These are phyloP conservation scores for Zelleria hepariella DNA, from an alignment of 2,888 invertebrate species.

Conservation along the genomic window DNA sequence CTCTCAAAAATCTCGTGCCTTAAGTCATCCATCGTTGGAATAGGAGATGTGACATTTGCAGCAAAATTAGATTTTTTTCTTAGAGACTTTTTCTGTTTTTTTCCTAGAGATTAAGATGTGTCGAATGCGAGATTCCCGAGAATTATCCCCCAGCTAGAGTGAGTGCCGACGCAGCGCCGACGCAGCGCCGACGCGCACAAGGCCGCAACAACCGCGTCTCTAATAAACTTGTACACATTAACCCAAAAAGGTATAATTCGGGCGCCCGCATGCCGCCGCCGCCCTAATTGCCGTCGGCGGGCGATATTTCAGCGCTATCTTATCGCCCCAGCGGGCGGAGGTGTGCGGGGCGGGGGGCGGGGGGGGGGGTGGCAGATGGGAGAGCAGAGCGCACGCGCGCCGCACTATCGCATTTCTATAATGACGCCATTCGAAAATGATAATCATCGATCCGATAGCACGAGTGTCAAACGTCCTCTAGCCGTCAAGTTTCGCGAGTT, in stretches of 20 bases:
- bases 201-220: not conserved
- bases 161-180: no score
- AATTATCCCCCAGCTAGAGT: no score
- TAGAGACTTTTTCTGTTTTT: no score
- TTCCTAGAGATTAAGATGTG: no score
- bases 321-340: not conserved
- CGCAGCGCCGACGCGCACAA: not conserved
- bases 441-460: not conserved
- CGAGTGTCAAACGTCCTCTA: slow-evolving; percentile 1
- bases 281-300: slow-evolving; percentile 8
- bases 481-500: not conserved
- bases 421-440: slow-evolving; percentile 6
- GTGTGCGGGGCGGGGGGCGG: not conserved
- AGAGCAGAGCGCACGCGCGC: slow-evolving; percentile 5
- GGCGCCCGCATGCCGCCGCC: slow-evolving; percentile 9
- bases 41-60: no score
- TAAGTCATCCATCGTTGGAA: no score
- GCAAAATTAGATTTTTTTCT: no score
- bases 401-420: slow-evolving; percentile 2
- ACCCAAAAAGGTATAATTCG: slow-evolving; percentile 6
- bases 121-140: no score
- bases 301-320: slow-evolving; percentile 11
- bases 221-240: slow-evolving; percentile 7
- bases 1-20: no score
- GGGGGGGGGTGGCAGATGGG: not conserved